These are phyloP conservation scores for Micrastur ruficollis DNA, from an alignment of 2,797 vertebrate genomes.

Conservation along the genomic window DNA sequence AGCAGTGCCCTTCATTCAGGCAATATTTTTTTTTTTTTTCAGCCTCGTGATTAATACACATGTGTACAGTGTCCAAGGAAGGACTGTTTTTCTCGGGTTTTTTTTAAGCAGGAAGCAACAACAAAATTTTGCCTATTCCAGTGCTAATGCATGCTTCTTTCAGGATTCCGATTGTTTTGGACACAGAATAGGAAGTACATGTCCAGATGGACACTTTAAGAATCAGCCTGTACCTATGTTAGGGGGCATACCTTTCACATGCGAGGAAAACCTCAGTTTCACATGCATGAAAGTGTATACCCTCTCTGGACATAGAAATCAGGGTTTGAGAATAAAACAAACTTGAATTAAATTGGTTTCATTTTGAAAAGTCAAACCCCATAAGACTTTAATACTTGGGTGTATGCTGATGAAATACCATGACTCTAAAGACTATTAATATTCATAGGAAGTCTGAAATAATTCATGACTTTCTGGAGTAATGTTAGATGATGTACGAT, in stretches of 20 bases:
- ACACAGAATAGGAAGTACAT: not conserved
- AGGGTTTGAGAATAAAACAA: slow-evolving; percentile 48
- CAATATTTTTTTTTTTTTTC: not conserved
- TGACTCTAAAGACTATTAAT: slow-evolving; percentile 75
- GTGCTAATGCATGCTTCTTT: not conserved
- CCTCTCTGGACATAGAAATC: slow-evolving; percentile 38
- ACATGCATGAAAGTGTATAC: not conserved
- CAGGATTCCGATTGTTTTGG: slow-evolving; percentile 1
- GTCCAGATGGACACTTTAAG: not conserved
- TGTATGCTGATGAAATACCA: slow-evolving; percentile 74
- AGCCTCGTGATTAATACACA: not conserved
- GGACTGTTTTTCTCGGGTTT: not conserved
- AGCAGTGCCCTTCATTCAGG: slow-evolving; percentile 26
- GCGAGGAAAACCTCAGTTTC: not conserved
- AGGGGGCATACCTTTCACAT: not conserved
- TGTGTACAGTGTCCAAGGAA: slow-evolving; percentile 13
- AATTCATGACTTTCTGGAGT: slow-evolving; percentile 78
- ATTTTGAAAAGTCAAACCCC: slow-evolving; percentile 70
- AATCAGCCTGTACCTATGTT: not conserved
- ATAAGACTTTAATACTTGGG: slow-evolving; percentile 72
- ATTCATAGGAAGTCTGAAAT: slow-evolving; percentile 78
- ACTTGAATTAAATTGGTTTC: slow-evolving; percentile 49
- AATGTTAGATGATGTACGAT: slow-evolving; percentile 77
- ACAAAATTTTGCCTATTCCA: slow-evolving; percentile 8
- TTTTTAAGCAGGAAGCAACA: not conserved